Evolutionary conservation across 35 echinoderm and acorn worm species (phyloP).

Genomic region (Lytechinus variegatus): DNA sequence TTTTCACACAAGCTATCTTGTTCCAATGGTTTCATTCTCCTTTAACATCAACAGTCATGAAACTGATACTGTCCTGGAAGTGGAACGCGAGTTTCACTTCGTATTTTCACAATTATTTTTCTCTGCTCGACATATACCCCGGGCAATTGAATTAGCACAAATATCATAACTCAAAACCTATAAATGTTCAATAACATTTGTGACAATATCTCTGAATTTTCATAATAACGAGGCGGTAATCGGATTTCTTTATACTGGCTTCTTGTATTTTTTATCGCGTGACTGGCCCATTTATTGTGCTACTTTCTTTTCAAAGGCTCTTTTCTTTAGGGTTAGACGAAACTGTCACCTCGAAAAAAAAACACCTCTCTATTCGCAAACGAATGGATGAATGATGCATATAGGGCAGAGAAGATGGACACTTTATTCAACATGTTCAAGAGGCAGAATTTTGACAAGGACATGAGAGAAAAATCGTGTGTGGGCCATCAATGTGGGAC

Average conservation of each 20-base stretch:
- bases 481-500: constrained; percentile 7
- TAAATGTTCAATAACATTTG: not conserved
- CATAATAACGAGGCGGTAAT: not conserved
- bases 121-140: not conserved
- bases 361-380: not conserved
- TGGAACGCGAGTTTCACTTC: not conserved
- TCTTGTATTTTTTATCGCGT: not conserved
- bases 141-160: not conserved
- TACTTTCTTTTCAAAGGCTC: not conserved
- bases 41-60: not conserved
- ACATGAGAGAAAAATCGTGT: not conserved
- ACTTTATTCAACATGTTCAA: not conserved
- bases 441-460: not conserved
- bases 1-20: too few species aligned
- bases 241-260: not conserved
- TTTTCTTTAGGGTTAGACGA: not conserved
- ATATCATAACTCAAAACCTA: not conserved
- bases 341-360: not conserved
- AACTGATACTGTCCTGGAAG: not conserved
- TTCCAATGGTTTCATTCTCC: too few species aligned
- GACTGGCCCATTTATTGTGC: not conserved
- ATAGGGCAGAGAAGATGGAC: not conserved
- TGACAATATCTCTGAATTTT: not conserved
- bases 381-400: not conserved
- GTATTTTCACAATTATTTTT: not conserved